A percentile compares a stretch with the other conserved stretches of the same genome.
phyloP scores from a whole-genome alignment of 2,888 invertebrate genomes.

The Magallana nippona region DNA sequence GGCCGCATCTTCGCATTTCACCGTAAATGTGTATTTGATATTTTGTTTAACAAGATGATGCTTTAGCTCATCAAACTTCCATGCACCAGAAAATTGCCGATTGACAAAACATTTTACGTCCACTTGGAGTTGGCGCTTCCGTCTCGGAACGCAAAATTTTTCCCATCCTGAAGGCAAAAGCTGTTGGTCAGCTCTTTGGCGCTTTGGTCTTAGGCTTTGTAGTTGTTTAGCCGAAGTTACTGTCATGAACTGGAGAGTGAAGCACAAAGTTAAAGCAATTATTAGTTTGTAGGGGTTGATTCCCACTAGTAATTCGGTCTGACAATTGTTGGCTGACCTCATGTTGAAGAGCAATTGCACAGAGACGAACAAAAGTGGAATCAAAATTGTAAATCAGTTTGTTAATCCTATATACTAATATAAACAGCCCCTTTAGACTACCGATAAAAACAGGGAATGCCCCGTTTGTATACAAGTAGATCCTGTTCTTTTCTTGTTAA shows the following conservation, averaged over 20 bases:
- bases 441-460: constrained; percentile 8
- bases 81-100: constrained; percentile 29
- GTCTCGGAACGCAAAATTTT: constrained; percentile 48
- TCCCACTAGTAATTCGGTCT: not conserved
- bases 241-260: not conserved
- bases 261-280: not conserved
- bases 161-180: constrained; percentile 51
- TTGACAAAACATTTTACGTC: constrained; percentile 34
- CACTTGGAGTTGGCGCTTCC: not conserved
- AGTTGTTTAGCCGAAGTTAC: not conserved
- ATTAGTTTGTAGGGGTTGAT: not conserved
- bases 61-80: constrained; percentile 38
- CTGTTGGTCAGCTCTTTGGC: not conserved
- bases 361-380: constrained; percentile 19
- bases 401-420: constrained; percentile 23
- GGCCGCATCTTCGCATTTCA: constrained; percentile 50
- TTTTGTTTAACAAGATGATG: constrained; percentile 39
- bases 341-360: not conserved
- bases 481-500: constrained; percentile 4
- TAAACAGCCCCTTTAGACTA: constrained; percentile 2
- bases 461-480: not conserved
- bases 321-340: not conserved
- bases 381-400: constrained; percentile 16
- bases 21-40: constrained; percentile 49
- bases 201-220: not conserved